Percentiles rank a stretch among this genome's conserved stretches.
These are phyloP conservation scores for Cheilosia scutellata DNA, from an alignment of 2,888 invertebrate species.

Conservation along the genomic window DNA sequence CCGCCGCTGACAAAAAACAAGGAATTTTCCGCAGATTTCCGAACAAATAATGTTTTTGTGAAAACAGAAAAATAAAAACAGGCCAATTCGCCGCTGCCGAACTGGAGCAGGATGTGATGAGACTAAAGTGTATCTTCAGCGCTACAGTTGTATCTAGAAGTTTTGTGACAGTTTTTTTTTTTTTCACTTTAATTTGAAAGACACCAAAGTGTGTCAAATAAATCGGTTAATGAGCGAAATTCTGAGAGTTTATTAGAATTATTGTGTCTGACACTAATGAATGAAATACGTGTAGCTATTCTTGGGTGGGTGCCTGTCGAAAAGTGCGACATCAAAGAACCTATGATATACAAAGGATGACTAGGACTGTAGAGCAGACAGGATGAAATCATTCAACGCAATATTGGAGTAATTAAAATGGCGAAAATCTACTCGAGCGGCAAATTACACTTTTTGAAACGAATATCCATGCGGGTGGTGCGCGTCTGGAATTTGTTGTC, in stretches of 20 bases:
- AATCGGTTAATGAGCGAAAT: conserved; percentile 29
- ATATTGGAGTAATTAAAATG: too few relatives aligned
- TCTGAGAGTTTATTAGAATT: conserved; percentile 20
- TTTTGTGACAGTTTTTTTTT: conserved; percentile 3
- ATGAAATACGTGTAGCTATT: not conserved
- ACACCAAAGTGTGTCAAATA: conserved; percentile 21
- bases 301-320: not conserved
- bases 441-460: too few relatives aligned
- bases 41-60: conserved; percentile 53
- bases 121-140: conserved; percentile 28
- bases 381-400: too few relatives aligned
- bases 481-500: too few relatives aligned
- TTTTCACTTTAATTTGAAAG: not conserved
- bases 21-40: conserved; percentile 41
- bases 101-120: conserved; percentile 35
- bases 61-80: not conserved
- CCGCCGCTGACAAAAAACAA: conserved; percentile 13
- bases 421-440: too few relatives aligned
- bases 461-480: too few relatives aligned
- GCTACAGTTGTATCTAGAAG: conserved; percentile 39
- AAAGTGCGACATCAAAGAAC: not conserved
- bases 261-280: conserved; percentile 26
- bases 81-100: not conserved
- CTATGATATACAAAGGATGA: not conserved
- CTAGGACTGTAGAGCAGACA: not conserved